Percentiles rank a stretch among this genome's conserved stretches.
These are phyloP conservation scores for Phymorhynchus buccinoides DNA, from an alignment of 1,140 invertebrate genomes.

Conservation along the genomic window DNA sequence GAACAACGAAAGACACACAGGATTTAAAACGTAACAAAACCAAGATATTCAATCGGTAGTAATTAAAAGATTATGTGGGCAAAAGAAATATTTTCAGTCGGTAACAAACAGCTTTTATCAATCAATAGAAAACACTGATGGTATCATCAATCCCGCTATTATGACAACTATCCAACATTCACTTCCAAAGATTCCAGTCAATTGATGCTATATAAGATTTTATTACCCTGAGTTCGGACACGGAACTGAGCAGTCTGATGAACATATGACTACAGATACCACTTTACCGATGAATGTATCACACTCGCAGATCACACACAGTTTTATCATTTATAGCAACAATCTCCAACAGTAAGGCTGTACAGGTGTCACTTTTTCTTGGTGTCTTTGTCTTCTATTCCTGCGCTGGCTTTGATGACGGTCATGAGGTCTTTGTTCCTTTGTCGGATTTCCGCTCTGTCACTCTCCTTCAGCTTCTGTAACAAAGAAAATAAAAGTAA, in stretches of 20 bases:
- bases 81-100: too few relatives aligned
- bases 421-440: conserved; percentile 9
- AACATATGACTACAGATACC: neutral
- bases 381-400: conserved; percentile 9
- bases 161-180: too few relatives aligned
- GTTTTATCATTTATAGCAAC: too few relatives aligned
- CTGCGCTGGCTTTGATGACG: neutral
- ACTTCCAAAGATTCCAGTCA: neutral
- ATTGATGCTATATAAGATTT: too few relatives aligned
- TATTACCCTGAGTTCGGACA: neutral
- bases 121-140: neutral
- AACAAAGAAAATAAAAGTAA: neutral
- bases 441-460: neutral
- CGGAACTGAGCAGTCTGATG: neutral
- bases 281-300: neutral
- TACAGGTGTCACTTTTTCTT: neutral
- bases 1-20: neutral
- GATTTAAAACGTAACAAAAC: too few relatives aligned
- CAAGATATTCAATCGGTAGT: too few relatives aligned
- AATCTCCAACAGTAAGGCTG: neutral
- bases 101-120: neutral
- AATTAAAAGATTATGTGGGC: too few relatives aligned
- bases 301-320: neutral
- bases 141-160: too few relatives aligned
- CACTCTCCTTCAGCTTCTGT: neutral